Conservation (phyloP, 2,797 vertebrate genomes). For the Streptopelia turtur region DNA sequence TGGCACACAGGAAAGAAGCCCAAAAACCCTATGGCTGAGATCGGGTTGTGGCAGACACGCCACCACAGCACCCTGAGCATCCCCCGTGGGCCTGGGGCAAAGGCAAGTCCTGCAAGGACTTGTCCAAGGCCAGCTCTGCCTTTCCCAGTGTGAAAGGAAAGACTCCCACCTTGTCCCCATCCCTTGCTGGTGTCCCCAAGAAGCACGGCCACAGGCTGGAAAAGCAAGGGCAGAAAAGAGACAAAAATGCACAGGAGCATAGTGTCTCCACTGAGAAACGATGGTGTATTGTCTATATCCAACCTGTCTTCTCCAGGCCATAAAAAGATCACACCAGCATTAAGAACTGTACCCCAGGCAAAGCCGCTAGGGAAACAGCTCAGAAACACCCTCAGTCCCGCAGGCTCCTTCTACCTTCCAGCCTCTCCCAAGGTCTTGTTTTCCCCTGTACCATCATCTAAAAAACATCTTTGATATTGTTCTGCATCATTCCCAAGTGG, state of each 20-base stretch:
- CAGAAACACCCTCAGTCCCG: neutral
- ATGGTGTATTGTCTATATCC: rapidly evolving
- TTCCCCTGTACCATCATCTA: neutral
- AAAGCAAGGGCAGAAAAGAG: neutral
- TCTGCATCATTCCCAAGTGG: neutral
- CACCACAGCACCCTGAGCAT: neutral
- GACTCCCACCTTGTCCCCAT: neutral
- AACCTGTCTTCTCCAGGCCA: neutral
- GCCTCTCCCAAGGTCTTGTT: neutral
- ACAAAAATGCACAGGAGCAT: neutral
- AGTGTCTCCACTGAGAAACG: neutral
- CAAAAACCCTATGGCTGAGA: neutral
- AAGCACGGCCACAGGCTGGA: neutral
- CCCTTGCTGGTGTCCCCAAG: neutral
- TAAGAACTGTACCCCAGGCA: neutral
- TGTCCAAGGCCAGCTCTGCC: neutral
- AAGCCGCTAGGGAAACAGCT: neutral
- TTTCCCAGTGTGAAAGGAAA: neutral
- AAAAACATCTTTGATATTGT: neutral
- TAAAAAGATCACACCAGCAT: neutral
- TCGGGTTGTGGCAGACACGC: neutral
- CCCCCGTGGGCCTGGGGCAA: neutral
- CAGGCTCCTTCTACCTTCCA: neutral
- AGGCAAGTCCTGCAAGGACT: neutral
- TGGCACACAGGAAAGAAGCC: neutral